Percentiles rank a stretch among this genome's conserved stretches.
Conservation (phyloP, 2,797 vertebrate genomes). For the Betta splendens region DNA sequence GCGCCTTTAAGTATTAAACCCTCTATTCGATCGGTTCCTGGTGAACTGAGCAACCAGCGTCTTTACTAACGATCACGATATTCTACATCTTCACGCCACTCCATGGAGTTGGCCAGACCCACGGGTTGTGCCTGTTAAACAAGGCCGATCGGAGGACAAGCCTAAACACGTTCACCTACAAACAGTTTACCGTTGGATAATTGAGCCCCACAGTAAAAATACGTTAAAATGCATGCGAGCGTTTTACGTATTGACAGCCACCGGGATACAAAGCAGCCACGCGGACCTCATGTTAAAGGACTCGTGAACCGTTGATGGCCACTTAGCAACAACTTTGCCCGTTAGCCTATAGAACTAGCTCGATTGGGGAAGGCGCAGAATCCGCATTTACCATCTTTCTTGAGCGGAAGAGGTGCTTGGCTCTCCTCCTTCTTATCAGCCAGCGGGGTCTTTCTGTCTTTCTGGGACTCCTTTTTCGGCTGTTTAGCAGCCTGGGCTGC, state of each 20-base stretch:
- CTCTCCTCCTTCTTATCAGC: conserved; percentile 89
- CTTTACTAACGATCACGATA: accelerated
- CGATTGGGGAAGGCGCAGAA: neutral
- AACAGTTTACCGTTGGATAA: neutral
- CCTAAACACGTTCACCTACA: conserved; percentile 57
- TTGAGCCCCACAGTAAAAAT: too few species aligned
- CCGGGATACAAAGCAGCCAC: conserved; percentile 50
- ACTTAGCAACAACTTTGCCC: conserved; percentile 36
- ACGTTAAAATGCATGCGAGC: neutral
- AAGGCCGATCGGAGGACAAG: conserved; percentile 50
- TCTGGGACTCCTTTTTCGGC: conserved; percentile 93
- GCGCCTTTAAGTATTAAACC: neutral
- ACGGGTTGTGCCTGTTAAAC: conserved; percentile 35
- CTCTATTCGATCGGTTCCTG: accelerated
- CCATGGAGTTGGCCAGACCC: conserved; percentile 11
- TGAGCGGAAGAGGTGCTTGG: conserved; percentile 87
- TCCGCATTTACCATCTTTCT: conserved; percentile 89
- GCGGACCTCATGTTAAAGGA: conserved; percentile 79
- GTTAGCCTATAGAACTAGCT: conserved; percentile 37
- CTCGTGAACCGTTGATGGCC: conserved; percentile 44
- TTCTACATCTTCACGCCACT: neutral
- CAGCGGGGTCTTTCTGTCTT: conserved; percentile 89
- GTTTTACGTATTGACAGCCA: conserved; percentile 15
- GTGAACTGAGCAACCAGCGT: neutral
- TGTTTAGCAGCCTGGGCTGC: conserved; percentile 88